Base-by-base conservation (phyloP, 2,888 invertebrate genomes). In the Metellina segmentata region DNA sequence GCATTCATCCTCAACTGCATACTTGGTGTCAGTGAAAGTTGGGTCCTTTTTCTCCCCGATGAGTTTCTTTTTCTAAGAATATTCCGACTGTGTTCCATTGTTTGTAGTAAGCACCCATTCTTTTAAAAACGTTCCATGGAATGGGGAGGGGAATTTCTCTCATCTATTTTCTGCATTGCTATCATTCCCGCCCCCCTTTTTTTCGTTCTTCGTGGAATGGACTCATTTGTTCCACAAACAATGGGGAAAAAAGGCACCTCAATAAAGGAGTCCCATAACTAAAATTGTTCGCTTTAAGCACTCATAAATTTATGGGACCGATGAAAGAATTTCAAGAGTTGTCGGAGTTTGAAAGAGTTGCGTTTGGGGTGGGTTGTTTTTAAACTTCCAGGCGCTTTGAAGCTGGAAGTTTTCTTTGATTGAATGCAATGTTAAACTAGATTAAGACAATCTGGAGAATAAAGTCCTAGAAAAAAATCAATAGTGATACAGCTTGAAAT, bases 31-130 rank as follows among this genome's bases (percentile, higher is more conserved):
- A 16, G 5, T 61, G 13, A 4, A 4, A 34, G 34, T 34, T 34
- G 1, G 34, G 34, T 34, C 34, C n/a, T 34, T 34, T 34, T 34
- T 16, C 61, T 8, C 61, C 61, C 4, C 34, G 34, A 34, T 4
- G 4, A 34, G 34, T 61, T 61, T 61, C 61, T 61, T 61, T 61
- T 61, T 61, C 61, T 16, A 16, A n/a, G n/a, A n/a, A n/a, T n/a
- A n/a, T n/a, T n/a, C n/a, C n/a, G n/a, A 16, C 16, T 61, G 34
- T 16, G 7, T 78, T 52, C 78, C 52, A 78, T 78, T 78, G 78
- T 78, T 78, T 52, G 52, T 52, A n/a, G 52, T 78, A 78, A 78
- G 78, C 78, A 78, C 78, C 78, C 52, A 78, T 52, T 78, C 78
- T 52, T 19, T 78, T 20, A n/a, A 19, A 52, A 78, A 13, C n/a